Evolutionary conservation across 2,797 vertebrate species (phyloP), one percentile per base, ranked within the genome.

Genomic region (Manis pentadactyla): DNA sequence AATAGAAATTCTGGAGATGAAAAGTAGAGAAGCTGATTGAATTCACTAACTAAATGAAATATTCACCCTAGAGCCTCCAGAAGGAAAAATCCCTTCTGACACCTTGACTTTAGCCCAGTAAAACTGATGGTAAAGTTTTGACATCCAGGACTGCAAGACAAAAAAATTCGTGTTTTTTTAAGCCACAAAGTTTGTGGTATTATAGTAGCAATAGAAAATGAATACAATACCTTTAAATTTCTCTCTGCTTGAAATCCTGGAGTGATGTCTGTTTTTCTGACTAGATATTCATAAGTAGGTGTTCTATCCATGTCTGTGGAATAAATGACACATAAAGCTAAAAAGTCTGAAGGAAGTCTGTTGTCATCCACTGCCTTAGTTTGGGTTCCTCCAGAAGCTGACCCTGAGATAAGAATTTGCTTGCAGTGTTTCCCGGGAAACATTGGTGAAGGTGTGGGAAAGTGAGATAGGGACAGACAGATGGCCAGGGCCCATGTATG

Each of bases 361-460:
- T 63, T n/a, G 34, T 90, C 57, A 55, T 53, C 51, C 2, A 68
- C 21, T 77, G 2, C 51, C 23, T 93, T 83, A 23, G 12, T 64
- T 87, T 94, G 46, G 0, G 4, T 73, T 91, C 4, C 3, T 34
- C 59, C 29, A 88, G 64, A 83, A 87, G 75, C 39, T 69, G 42
- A 82, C 55, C 8, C 8, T 68, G 59, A 90, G 31, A 77, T 63
- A 66, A 91, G 23, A 39, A 88, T 68, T 91, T 95, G 14, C 9
- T 82, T 61, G 7, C 39, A 85, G 9, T 85, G 49, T n/a, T 90
- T 90, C 29, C 78, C 95, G 42, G 25, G 81, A 95, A 81, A 81
- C 57, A 11, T 46, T 46, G 55, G 25, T 23, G 78, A 64, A 29
- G 25, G 46, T 23, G 9, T 74, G 8, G 23, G 12, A 18, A 64